Evolutionary conservation across 2,797 vertebrate genomes (phyloP).

Genomic region (Macropus fuliginosus): DNA sequence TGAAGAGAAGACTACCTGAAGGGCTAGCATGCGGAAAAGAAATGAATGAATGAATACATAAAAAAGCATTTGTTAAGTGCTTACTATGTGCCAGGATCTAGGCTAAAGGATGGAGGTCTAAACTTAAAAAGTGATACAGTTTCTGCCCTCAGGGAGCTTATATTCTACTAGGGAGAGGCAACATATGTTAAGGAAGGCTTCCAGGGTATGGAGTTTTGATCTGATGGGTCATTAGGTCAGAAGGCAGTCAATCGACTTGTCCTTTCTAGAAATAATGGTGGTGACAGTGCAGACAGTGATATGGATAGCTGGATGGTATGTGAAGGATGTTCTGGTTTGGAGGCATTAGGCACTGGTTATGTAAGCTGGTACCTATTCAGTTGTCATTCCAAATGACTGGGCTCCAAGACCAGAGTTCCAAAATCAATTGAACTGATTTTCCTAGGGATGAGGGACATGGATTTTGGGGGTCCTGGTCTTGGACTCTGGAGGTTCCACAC

Average conservation of each 20-base stretch:
- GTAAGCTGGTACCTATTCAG: background rate
- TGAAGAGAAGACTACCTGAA: constrained; percentile 25
- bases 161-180: background rate
- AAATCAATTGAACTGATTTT: background rate
- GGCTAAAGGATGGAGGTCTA: background rate
- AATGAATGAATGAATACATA: background rate
- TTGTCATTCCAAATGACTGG: background rate
- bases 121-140: background rate
- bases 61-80: background rate
- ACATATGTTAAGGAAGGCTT: background rate
- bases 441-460: background rate
- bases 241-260: background rate
- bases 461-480: background rate
- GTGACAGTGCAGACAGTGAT: background rate
- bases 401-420: background rate
- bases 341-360: background rate
- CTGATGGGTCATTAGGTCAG: background rate
- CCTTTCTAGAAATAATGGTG: background rate
- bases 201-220: background rate
- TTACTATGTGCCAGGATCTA: background rate
- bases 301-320: background rate
- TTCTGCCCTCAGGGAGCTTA: background rate
- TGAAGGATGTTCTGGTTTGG: background rate
- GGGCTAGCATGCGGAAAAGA: constrained; percentile 11
- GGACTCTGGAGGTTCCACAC: background rate